phyloP scores from a whole-genome alignment of 2,888 invertebrate species.

The Branchellion lobata region DNA sequence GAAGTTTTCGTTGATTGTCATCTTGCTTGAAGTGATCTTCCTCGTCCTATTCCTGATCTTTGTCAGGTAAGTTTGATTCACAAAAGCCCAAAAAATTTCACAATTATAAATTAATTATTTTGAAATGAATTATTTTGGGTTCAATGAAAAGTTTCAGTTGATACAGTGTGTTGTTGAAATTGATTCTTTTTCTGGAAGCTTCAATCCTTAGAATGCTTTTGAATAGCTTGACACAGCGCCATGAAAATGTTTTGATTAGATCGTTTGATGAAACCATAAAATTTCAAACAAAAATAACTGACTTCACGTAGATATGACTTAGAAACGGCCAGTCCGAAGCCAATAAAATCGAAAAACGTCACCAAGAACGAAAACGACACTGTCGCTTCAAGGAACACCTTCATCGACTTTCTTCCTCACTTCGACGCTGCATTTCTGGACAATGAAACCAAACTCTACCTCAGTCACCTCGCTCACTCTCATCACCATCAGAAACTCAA shows the following conservation, averaged over 20 bases:
- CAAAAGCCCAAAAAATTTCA: background rate
- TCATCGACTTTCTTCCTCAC: too few species aligned
- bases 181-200: too few species aligned
- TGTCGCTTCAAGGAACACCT: background rate
- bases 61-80: constrained; percentile 37
- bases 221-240: too few species aligned
- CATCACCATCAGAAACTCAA: background rate
- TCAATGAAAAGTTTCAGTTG: too few species aligned
- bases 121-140: too few species aligned
- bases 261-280: too few species aligned
- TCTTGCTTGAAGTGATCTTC: constrained; percentile 45
- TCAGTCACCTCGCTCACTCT: too few species aligned
- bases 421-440: background rate
- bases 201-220: too few species aligned
- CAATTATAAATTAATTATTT: background rate
- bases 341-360: background rate
- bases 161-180: background rate
- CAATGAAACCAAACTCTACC: background rate
- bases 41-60: constrained; percentile 48
- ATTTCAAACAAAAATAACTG: too few species aligned
- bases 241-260: too few species aligned
- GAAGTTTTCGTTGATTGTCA: constrained; percentile 20
- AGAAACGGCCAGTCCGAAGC: background rate
- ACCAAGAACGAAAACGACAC: background rate
- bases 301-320: constrained; percentile 8